Percentiles rank a stretch among this genome's conserved stretches.
Conservation (phyloP, 2,888 invertebrate genomes). For the Bembecia ichneumoniformis region DNA sequence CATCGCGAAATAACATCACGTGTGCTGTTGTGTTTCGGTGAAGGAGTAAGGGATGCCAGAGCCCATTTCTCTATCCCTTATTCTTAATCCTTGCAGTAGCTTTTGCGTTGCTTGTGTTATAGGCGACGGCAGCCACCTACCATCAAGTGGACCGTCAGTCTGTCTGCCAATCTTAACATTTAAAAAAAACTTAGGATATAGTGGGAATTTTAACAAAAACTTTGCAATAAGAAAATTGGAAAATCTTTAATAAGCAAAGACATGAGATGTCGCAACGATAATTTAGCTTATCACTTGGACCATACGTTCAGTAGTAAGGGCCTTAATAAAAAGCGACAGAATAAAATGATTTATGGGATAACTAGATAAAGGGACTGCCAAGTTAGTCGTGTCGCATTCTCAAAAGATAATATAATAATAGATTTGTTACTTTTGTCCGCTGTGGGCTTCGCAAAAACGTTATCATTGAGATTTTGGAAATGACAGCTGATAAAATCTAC, state of each 20-base stretch:
- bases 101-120: too few species aligned
- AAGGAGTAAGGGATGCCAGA: too few species aligned
- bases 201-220: too few species aligned
- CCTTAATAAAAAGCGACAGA: conserved; percentile 58
- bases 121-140: too few species aligned
- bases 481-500: not conserved
- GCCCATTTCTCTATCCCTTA: too few species aligned
- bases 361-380: conserved; percentile 55
- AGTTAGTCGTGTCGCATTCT: conserved; percentile 31
- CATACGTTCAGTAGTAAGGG: conserved; percentile 28
- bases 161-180: too few species aligned
- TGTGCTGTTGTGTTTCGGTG: too few species aligned
- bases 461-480: conserved; percentile 1
- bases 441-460: conserved; percentile 12
- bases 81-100: too few species aligned
- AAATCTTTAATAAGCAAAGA: not conserved
- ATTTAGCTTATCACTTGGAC: conserved; percentile 4
- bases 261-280: not conserved
- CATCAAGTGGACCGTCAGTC: too few species aligned
- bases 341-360: conserved; percentile 61
- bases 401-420: conserved; percentile 49
- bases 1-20: too few species aligned
- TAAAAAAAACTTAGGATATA: too few species aligned
- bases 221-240: too few species aligned
- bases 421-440: conserved; percentile 44